These are phyloP conservation scores for Terrapene triunguis DNA, from an alignment of 2,113 vertebrate genomes.

Conservation along the genomic window DNA sequence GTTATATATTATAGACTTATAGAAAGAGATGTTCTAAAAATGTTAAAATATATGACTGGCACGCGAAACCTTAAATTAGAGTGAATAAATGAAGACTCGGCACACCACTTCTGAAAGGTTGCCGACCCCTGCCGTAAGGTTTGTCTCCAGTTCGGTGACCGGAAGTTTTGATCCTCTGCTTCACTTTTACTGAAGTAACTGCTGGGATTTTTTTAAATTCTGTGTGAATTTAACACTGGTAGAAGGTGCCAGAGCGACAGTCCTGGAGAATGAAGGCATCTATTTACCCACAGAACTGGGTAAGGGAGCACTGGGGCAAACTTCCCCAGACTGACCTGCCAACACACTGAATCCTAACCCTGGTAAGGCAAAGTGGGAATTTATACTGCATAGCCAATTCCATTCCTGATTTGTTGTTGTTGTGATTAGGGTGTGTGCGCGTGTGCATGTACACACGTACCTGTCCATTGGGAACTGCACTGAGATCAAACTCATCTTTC, in stretches of 20 bases:
- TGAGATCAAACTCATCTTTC: background rate
- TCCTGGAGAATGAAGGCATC: slow-evolving; percentile 29
- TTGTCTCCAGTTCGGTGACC: background rate
- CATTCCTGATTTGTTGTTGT: background rate
- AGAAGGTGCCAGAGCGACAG: slow-evolving; percentile 42
- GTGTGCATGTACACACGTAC: background rate
- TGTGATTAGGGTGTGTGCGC: background rate
- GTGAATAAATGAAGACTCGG: too few relatives aligned
- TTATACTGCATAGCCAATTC: slow-evolving; percentile 21
- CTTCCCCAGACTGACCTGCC: slow-evolving; percentile 26
- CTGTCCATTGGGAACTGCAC: slow-evolving; percentile 21
- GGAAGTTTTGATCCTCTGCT: background rate
- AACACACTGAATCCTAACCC: slow-evolving; percentile 34
- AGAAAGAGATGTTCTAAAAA: too few relatives aligned
- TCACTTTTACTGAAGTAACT: slow-evolving; percentile 47
- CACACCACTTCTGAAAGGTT: too few relatives aligned
- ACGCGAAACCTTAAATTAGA: too few relatives aligned
- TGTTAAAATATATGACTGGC: too few relatives aligned
- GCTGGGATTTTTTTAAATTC: slow-evolving; percentile 34
- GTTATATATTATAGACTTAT: too few relatives aligned
- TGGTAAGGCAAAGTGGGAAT: slow-evolving; percentile 23
- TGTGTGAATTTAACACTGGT: background rate
- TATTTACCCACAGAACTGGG: slow-evolving; percentile 13
- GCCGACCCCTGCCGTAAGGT: too few relatives aligned
- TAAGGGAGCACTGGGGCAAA: background rate